Evolutionary conservation across 2,113 vertebrate species (phyloP).

Genomic region (Percopsis transmontana): DNA sequence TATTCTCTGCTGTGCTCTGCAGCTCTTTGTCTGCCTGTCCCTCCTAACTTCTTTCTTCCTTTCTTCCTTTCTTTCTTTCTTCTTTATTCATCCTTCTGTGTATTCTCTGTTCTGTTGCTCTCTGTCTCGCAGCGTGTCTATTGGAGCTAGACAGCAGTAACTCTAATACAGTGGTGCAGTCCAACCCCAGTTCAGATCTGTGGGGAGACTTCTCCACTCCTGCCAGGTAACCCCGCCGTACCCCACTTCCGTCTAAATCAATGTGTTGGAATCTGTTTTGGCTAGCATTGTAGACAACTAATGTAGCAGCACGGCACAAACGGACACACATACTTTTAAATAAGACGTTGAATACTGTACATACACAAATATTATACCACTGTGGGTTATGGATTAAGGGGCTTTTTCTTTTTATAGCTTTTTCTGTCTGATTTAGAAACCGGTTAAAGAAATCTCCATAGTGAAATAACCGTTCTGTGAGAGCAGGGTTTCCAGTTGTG

Average conservation of each 20-base stretch:
- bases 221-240: conserved; percentile 89
- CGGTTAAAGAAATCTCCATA: too few relatives aligned
- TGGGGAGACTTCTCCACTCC: conserved; percentile 92
- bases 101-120: not conserved
- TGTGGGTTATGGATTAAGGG: too few relatives aligned
- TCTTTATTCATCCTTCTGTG: not conserved
- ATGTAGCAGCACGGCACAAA: too few relatives aligned
- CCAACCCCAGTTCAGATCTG: conserved; percentile 75
- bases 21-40: not conserved
- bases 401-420: too few relatives aligned
- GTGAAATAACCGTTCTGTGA: too few relatives aligned
- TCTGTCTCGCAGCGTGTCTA: conserved; percentile 58
- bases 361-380: too few relatives aligned
- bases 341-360: too few relatives aligned
- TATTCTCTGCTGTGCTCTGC: not conserved
- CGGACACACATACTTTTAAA: too few relatives aligned
- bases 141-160: conserved; percentile 74
- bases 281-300: too few relatives aligned
- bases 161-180: conserved; percentile 71
- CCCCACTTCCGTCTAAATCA: not conserved
- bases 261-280: too few relatives aligned
- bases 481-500: not conserved
- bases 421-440: too few relatives aligned
- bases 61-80: conserved; percentile 1
- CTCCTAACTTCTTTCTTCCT: not conserved